These are phyloP conservation scores for Hylaea fasciaria DNA, from an alignment of 2,888 invertebrate species.

Conservation along the genomic window DNA sequence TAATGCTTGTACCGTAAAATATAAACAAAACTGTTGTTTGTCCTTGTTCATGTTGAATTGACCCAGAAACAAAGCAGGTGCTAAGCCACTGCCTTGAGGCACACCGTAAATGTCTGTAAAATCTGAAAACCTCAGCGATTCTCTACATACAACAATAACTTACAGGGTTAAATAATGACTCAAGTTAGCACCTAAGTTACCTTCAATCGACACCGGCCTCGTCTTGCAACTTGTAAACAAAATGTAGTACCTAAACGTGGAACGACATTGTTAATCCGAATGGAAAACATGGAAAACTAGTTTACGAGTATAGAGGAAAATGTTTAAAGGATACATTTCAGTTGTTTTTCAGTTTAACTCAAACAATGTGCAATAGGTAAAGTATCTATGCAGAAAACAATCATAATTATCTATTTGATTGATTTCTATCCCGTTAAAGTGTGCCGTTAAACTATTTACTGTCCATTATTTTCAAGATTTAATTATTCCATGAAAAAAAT, in stretches of 20 bases:
- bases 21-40: neutral
- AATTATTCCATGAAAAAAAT: no score
- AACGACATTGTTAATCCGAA: slow-evolving; percentile 18
- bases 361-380: no score
- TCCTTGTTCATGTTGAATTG: neutral
- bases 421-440: no score
- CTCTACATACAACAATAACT: neutral
- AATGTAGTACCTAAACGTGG: slow-evolving; percentile 8
- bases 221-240: slow-evolving; percentile 22
- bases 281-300: slow-evolving; percentile 19
- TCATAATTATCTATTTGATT: no score
- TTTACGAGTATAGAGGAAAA: slow-evolving; percentile 13
- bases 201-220: slow-evolving; percentile 16
- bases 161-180: neutral
- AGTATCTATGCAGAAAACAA: no score
- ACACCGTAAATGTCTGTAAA: neutral
- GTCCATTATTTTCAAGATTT: no score
- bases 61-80: neutral
- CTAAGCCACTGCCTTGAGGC: neutral
- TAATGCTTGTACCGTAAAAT: no score
- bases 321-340: slow-evolving; percentile 1
- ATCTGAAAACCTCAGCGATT: neutral
- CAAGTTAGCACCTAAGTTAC: slow-evolving; percentile 25
- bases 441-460: no score
- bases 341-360: no score